These are phyloP conservation scores for Alca torda DNA, from an alignment of 2,797 vertebrate genomes.

Conservation along the genomic window DNA sequence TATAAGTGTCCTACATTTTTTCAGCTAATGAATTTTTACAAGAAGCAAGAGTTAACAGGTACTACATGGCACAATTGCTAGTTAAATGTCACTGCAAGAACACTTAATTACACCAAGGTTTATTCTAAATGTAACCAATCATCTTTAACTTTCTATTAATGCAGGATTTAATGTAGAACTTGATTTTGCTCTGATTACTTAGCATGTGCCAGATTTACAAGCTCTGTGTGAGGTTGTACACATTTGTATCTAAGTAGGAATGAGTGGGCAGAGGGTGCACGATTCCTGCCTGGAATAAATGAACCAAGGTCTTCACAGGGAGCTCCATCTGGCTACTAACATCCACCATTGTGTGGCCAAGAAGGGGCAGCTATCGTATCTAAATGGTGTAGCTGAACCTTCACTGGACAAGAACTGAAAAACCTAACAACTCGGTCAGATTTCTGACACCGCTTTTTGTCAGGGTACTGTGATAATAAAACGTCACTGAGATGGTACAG, in stretches of 20 bases:
- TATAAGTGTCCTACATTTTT: not conserved
- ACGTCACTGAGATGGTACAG: not conserved
- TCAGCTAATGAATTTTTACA: not conserved
- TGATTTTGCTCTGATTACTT: not conserved
- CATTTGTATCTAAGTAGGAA: conserved; percentile 24
- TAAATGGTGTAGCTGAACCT: not conserved
- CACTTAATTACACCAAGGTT: not conserved
- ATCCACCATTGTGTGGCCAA: accelerated
- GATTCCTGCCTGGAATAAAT: conserved; percentile 37
- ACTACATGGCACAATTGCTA: not conserved
- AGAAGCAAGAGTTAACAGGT: not conserved
- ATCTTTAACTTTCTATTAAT: not conserved
- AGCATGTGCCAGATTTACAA: not conserved
- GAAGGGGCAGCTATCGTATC: not conserved
- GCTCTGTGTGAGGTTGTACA: conserved; percentile 3
- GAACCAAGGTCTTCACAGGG: conserved; percentile 10
- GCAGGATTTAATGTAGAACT: not conserved
- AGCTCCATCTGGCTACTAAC: conserved; percentile 36
- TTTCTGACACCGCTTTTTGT: not conserved
- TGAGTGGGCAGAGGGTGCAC: not conserved
- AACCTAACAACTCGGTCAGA: accelerated
- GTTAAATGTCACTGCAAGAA: not conserved
- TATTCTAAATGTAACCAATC: not conserved
- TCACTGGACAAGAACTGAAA: not conserved
- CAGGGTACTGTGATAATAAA: not conserved